Evolutionary conservation across 2,888 invertebrate species (phyloP).

Genomic region (Pheosia gnoma): DNA sequence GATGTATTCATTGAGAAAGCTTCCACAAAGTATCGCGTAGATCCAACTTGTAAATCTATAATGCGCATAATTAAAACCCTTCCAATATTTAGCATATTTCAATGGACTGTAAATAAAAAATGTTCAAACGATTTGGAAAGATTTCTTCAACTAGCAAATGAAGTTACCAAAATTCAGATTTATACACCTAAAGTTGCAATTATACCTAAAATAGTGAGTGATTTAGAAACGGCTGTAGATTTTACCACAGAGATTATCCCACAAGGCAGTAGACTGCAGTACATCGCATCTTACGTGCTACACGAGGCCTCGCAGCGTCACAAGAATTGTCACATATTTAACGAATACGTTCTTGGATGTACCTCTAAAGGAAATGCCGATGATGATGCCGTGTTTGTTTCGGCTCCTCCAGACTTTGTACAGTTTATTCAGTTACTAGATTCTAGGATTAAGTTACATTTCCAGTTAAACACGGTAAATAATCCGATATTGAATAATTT

Average conservation of each 20-base stretch:
- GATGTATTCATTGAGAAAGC: slow-evolving; percentile 20
- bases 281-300: slow-evolving; percentile 21
- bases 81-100: slow-evolving; percentile 27
- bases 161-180: slow-evolving; percentile 11
- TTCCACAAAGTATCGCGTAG: slow-evolving; percentile 7
- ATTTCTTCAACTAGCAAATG: slow-evolving; percentile 15
- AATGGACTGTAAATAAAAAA: slow-evolving; percentile 7
- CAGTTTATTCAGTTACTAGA: slow-evolving; percentile 24
- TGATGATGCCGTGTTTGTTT: background rate
- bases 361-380: background rate
- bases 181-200: slow-evolving; percentile 7
- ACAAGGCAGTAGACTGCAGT: slow-evolving; percentile 7
- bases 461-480: slow-evolving; percentile 8
- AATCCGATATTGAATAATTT: background rate
- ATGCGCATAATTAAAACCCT: slow-evolving; percentile 8
- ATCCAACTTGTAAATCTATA: slow-evolving; percentile 19
- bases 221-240: slow-evolving; percentile 1
- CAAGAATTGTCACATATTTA: slow-evolving; percentile 16
- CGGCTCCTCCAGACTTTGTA: slow-evolving; percentile 18
- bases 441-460: slow-evolving; percentile 19
- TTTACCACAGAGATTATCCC: slow-evolving; percentile 4
- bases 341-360: slow-evolving; percentile 9
- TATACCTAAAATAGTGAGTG: background rate
- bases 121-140: slow-evolving; percentile 10
- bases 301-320: slow-evolving; percentile 17